These are phyloP conservation scores for Phoebastria nigripes DNA, from an alignment of 2,797 vertebrate genomes.

Conservation along the genomic window DNA sequence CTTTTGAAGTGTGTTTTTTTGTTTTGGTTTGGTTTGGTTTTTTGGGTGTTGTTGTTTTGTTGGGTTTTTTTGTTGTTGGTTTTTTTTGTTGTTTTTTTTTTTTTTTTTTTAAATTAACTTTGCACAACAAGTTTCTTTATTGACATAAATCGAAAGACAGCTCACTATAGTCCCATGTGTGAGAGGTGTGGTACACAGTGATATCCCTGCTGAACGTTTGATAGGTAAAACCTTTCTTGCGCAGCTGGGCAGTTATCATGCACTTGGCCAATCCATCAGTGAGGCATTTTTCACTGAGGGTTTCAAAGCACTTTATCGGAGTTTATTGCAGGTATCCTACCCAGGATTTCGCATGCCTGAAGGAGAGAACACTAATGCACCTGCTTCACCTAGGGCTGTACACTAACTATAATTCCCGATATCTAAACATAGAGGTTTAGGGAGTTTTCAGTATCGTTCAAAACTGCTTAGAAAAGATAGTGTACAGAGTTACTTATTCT, in stretches of 20 bases:
- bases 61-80: too few species aligned
- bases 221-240: background rate
- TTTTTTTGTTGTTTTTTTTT: too few species aligned
- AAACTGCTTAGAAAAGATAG: background rate
- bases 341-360: background rate
- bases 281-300: background rate
- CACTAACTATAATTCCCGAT: background rate
- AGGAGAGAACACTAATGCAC: background rate
- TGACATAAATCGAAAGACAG: background rate
- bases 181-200: background rate
- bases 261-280: background rate
- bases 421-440: background rate
- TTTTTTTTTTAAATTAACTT: background rate
- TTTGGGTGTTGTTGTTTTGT: too few species aligned
- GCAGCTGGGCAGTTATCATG: background rate
- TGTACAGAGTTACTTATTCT: background rate
- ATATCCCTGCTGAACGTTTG: too few species aligned
- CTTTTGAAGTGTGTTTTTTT: background rate
- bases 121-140: background rate
- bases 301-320: background rate
- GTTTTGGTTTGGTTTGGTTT: background rate
- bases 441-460: background rate
- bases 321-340: background rate
- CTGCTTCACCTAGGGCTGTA: background rate
- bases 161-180: background rate